Percentiles rank a stretch among this genome's conserved stretches.
Conservation (phyloP, 2,797 vertebrate genomes). For the Microcaecilia unicolor region DNA sequence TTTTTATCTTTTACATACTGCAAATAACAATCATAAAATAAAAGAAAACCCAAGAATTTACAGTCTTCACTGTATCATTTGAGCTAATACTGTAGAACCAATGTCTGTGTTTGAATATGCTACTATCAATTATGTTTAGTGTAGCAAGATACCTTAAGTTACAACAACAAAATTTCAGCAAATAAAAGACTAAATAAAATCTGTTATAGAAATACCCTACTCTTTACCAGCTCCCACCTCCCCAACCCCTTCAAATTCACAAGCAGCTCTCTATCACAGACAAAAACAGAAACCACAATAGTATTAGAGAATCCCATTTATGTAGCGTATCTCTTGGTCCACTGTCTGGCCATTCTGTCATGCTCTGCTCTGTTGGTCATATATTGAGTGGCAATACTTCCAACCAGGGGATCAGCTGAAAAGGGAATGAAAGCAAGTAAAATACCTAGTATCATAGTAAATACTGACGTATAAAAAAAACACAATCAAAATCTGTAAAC, state of each 20-base stretch:
- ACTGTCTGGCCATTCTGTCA: conserved; percentile 92
- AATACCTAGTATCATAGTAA: too few species aligned
- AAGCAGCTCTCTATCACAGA: conserved; percentile 63
- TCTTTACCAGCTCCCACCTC: conserved; percentile 58
- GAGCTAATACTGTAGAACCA: conserved; percentile 56
- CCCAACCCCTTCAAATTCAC: conserved; percentile 48
- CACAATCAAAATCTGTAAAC: too few species aligned
- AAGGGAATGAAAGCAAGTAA: too few species aligned
- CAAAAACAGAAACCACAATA: conserved; percentile 45
- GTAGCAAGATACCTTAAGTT: conserved; percentile 78
- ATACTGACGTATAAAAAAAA: too few species aligned
- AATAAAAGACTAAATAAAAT: conserved; percentile 78
- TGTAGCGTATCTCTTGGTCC: conserved; percentile 93
- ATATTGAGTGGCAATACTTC: conserved; percentile 93
- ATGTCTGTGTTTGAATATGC: conserved; percentile 53
- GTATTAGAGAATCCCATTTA: conserved; percentile 48
- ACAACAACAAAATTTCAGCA: conserved; percentile 74
- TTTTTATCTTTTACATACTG: conserved; percentile 48
- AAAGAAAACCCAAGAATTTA: conserved; percentile 43
- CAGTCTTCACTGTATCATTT: conserved; percentile 48
- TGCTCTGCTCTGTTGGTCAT: conserved; percentile 94
- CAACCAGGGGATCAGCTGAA: conserved; percentile 86
- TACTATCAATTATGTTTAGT: conserved; percentile 67
- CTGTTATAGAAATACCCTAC: conserved; percentile 80
- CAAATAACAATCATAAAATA: conserved; percentile 44